A percentile compares a stretch with the other conserved stretches of the same genome.
Evolutionary conservation across 2,113 vertebrate species (phyloP).

Genomic region (Plestiodon gilberti): DNA sequence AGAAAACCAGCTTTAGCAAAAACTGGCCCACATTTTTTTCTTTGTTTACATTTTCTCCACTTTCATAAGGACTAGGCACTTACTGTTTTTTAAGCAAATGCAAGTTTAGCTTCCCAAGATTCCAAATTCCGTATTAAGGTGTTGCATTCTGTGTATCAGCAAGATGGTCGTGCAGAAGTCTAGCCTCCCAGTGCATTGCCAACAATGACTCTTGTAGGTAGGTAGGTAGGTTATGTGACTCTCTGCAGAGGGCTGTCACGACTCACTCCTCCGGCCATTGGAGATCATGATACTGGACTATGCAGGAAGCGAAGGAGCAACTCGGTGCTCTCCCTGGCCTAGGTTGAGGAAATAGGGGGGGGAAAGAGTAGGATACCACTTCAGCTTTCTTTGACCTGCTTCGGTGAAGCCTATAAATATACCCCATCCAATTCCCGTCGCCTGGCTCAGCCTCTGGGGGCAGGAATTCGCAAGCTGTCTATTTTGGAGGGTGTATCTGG

Average conservation of each 20-base stretch:
- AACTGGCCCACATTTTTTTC: background rate
- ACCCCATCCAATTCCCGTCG: background rate
- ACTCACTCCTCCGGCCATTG: background rate
- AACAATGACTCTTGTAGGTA: background rate
- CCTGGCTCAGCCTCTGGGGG: conserved; percentile 8
- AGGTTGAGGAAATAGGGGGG: too few species aligned
- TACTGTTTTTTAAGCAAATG: background rate
- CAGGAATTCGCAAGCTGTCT: conserved; percentile 20
- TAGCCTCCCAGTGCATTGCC: background rate
- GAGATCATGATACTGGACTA: background rate
- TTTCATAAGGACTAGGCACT: background rate
- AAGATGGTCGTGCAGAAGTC: background rate
- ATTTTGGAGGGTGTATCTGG: conserved; percentile 18
- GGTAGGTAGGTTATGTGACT: background rate
- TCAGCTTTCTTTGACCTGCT: background rate
- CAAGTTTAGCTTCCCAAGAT: background rate
- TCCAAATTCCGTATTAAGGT: background rate
- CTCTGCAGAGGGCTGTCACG: background rate
- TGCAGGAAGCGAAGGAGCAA: background rate
- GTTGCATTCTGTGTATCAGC: background rate
- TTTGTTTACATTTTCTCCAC: background rate
- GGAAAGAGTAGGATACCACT: background rate
- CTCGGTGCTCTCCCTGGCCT: background rate
- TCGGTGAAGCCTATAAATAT: conserved; percentile 4
- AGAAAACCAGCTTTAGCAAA: background rate